A percentile compares a stretch with the other conserved stretches of the same genome.
Conservation (phyloP, 1,140 invertebrate species). For the Trichomalopsis sarcophagae region DNA sequence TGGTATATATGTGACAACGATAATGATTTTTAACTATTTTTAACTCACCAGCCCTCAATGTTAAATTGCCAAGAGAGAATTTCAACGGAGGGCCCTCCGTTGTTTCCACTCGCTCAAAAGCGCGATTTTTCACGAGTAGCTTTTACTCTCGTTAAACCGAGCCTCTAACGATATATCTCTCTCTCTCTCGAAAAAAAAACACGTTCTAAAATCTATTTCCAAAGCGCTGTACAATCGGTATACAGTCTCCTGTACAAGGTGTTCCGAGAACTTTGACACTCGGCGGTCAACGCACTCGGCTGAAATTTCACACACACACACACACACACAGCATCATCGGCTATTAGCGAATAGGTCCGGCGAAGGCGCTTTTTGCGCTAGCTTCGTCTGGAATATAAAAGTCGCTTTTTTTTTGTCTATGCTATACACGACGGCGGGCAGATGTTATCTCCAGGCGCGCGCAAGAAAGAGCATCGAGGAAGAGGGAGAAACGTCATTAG, state of each 20-base stretch:
- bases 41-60: too few relatives aligned
- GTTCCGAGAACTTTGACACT: not conserved
- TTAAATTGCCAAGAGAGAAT: too few relatives aligned
- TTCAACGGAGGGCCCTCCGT: too few relatives aligned
- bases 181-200: too few relatives aligned
- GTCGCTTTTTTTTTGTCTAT: not conserved
- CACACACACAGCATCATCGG: too few relatives aligned
- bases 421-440: not conserved
- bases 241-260: not conserved
- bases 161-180: too few relatives aligned
- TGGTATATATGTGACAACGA: too few relatives aligned
- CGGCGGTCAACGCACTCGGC: not conserved
- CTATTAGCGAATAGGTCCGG: not conserved
- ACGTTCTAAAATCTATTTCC: too few relatives aligned
- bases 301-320: not conserved
- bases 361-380: not conserved
- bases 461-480: constrained; percentile 13
- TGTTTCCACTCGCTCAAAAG: too few relatives aligned
- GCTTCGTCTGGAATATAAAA: too few relatives aligned
- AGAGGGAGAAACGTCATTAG: constrained; percentile 45
- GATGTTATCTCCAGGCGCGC: constrained; percentile 28
- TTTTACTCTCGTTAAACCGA: not conserved
- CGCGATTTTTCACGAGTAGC: not conserved
- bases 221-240: too few relatives aligned
- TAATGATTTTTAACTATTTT: too few relatives aligned